A percentile compares a stretch with the other conserved stretches of the same genome.
Evolutionary conservation across 2,888 invertebrate genomes (phyloP).

Genomic region (Eilema griseolum): DNA sequence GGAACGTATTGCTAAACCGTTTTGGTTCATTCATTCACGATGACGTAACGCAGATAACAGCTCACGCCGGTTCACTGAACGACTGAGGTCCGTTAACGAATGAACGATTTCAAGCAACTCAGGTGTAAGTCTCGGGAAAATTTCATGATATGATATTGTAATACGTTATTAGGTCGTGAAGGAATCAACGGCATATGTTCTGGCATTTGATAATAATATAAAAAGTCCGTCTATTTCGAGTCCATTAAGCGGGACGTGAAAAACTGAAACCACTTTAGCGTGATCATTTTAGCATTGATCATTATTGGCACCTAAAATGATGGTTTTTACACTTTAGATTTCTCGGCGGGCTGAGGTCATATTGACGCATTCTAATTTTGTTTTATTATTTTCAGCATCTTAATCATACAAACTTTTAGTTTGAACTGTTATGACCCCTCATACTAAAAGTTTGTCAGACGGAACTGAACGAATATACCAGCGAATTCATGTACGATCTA

Average conservation of each 20-base stretch:
- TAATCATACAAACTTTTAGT: no score
- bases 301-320: background rate
- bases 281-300: background rate
- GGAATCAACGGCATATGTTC: background rate
- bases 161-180: conserved; percentile 23
- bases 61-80: conserved; percentile 55
- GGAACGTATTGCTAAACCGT: conserved; percentile 40
- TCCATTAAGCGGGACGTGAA: no score
- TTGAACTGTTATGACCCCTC: no score
- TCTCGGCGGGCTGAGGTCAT: no score
- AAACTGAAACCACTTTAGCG: background rate
- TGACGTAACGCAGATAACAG: conserved; percentile 44
- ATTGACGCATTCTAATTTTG: no score
- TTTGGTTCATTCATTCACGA: conserved; percentile 49
- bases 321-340: background rate
- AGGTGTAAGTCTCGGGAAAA: conserved; percentile 47
- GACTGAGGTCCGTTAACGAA: conserved; percentile 50
- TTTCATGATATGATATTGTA: conserved; percentile 37
- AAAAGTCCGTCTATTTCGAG: background rate
- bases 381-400: no score
- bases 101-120: conserved; percentile 46
- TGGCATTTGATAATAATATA: background rate
- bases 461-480: no score
- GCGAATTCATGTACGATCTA: no score
- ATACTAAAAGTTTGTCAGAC: no score